Evolutionary conservation across 2,797 vertebrate species (phyloP), one percentile per base, ranked within the genome.

Genomic region (Luscinia megarhynchos): DNA sequence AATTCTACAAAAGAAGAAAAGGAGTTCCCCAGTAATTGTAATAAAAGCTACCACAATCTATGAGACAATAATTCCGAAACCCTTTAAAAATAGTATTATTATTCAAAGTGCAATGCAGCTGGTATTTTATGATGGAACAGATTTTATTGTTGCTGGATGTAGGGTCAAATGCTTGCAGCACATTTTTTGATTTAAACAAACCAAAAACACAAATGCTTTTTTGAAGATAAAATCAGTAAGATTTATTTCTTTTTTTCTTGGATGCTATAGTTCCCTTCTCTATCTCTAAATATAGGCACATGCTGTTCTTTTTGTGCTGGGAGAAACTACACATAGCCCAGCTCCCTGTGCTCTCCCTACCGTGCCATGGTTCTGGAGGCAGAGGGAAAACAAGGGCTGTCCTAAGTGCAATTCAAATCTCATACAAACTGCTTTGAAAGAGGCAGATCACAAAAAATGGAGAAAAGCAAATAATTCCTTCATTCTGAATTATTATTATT

Each of bases 131-230:
- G 82, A 78, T 63, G 66, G 91, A 94, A 88, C 83, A 73, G 74
- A 86, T 90, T 94, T 96, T 93, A 95, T 94, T 93, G 80, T 96
- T 94, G 62, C 80, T 94, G 87, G 91, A 79, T 94, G 34, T 61
- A 34, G 94, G 94, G 94, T 96, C 92, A 96, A 84, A 84, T 1
- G 24, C 93, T 93, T 88, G 82, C 74, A 91, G 81, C 94, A 61
- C 89, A 20, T 70, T 93, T 89, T 86, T 86, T 86, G 69, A 50
- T 94, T 95, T 80, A 77, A 93, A 87, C 80, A 94, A 92, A 87
- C 63, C 26, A 70, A 90, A 84, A 90, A 22, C 67, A 55, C 34
- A 53, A 92, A 88, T 66, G 83, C 34, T 85, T 94, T 94, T 90
- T 57, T 91, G 59, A 93, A 95, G 91, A 96, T 92, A 93, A 87